Percentiles rank a stretch among this genome's conserved stretches.
Evolutionary conservation across 2,797 vertebrate species (phyloP).

Genomic region (Nasua narica): DNA sequence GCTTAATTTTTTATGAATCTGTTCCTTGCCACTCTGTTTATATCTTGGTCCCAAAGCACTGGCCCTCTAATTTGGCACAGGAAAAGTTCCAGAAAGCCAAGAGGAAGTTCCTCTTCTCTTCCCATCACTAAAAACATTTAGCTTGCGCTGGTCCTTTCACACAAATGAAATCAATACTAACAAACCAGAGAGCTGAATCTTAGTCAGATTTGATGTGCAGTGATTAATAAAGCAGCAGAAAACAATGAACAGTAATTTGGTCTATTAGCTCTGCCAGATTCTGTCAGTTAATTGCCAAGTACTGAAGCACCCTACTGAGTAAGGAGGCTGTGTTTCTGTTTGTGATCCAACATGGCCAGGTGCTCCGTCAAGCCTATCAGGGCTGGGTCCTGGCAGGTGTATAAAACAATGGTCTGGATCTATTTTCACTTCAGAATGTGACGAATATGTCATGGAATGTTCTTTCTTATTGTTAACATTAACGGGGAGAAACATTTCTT

Average conservation of each 20-base stretch:
- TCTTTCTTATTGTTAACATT: neutral
- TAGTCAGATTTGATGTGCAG: neutral
- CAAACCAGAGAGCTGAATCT: neutral
- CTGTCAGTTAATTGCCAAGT: neutral
- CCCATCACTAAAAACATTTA: neutral
- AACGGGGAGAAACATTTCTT: neutral
- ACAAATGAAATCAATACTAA: neutral
- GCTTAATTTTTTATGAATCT: neutral
- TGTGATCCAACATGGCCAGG: neutral
- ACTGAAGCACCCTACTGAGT: neutral
- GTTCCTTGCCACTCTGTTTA: neutral
- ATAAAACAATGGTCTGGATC: neutral
- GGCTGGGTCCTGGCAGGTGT: neutral
- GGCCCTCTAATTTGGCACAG: neutral
- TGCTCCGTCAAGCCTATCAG: neutral
- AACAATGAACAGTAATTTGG: neutral
- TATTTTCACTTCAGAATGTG: neutral
- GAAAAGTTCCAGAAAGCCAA: neutral
- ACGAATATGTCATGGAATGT: neutral
- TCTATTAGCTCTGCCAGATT: neutral
- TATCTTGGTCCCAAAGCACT: neutral
- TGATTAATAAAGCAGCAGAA: constrained; percentile 1
- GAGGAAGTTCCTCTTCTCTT: neutral
- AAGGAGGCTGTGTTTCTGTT: neutral
- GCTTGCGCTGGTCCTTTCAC: neutral